A percentile compares a stretch with the other conserved stretches of the same genome.
phyloP scores from a whole-genome alignment of 1,140 invertebrate genomes.

The Drosophila azteca region DNA sequence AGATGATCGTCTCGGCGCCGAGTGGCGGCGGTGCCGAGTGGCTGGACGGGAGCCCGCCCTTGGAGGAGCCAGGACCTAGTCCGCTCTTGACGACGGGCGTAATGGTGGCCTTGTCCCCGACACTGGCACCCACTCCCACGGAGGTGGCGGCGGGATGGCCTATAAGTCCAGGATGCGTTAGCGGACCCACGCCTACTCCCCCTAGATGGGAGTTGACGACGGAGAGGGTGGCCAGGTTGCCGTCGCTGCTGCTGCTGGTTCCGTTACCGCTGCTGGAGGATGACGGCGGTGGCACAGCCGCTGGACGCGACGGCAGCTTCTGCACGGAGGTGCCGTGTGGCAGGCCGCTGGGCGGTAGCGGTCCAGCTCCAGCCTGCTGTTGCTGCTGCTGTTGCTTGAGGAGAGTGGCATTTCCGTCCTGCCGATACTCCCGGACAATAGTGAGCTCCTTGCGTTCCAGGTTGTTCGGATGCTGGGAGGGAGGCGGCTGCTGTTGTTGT shows the following conservation, averaged over 20 bases:
- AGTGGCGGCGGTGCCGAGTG: constrained; percentile 68
- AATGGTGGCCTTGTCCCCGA: constrained; percentile 67
- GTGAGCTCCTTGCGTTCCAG: constrained; percentile 84
- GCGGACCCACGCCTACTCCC: constrained; percentile 21
- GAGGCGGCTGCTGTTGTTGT: constrained; percentile 51
- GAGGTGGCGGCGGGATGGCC: constrained; percentile 32
- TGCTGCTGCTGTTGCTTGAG: constrained; percentile 45
- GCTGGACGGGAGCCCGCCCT: constrained; percentile 22
- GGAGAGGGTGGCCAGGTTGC: constrained; percentile 87
- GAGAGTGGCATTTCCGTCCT: constrained; percentile 57
- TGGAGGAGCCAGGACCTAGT: constrained; percentile 85
- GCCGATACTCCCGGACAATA: constrained; percentile 85
- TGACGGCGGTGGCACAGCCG: constrained; percentile 10
- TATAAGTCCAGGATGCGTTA: constrained; percentile 68
- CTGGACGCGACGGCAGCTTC: constrained; percentile 39
- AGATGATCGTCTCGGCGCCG: constrained; percentile 85
- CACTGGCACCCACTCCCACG: background rate
- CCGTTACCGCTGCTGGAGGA: background rate
- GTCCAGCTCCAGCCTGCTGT: background rate
- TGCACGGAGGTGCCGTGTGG: constrained; percentile 69
- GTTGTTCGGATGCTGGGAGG: constrained; percentile 38
- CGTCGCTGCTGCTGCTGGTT: constrained; percentile 49
- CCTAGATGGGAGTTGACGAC: constrained; percentile 86
- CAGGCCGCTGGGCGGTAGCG: constrained; percentile 27
- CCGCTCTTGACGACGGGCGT: constrained; percentile 86